Percentiles rank a stretch among this genome's conserved stretches.
phyloP scores from a whole-genome alignment of 2,888 invertebrate genomes.

The Archips crataeganus region DNA sequence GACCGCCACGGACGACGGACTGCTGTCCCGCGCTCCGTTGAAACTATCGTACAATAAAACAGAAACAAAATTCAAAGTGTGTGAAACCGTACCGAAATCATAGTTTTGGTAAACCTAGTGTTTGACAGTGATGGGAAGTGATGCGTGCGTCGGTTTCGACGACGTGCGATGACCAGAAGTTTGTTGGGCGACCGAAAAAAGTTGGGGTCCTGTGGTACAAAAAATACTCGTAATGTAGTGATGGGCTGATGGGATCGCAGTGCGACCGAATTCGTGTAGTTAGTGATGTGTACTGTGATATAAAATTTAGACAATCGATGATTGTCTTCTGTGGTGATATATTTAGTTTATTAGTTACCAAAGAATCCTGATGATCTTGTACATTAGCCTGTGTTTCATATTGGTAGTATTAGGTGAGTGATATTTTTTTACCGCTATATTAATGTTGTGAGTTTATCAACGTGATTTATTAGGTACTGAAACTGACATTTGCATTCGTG shows the following conservation, averaged over 20 bases:
- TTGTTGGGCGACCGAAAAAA: constrained; percentile 74
- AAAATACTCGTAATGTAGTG: constrained; percentile 79
- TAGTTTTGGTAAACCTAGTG: constrained; percentile 51
- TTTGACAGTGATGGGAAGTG: constrained; percentile 72
- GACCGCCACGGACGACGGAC: constrained; percentile 68
- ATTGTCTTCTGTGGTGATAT: constrained; percentile 81
- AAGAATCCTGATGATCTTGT: constrained; percentile 86
- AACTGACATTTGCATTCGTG: constrained; percentile 57
- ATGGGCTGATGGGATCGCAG: constrained; percentile 84
- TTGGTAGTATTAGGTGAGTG: constrained; percentile 85
- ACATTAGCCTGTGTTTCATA: constrained; percentile 86
- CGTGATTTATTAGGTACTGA: constrained; percentile 64
- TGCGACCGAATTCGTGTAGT: constrained; percentile 78
- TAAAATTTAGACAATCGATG: constrained; percentile 81
- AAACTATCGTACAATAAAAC: constrained; percentile 79
- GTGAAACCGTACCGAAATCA: constrained; percentile 61
- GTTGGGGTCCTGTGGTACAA: constrained; percentile 79
- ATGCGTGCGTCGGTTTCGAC: constrained; percentile 55
- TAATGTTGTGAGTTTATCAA: constrained; percentile 57
- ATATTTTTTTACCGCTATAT: constrained; percentile 46
- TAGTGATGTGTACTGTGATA: constrained; percentile 85
- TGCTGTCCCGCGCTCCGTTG: constrained; percentile 62
- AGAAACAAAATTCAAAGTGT: constrained; percentile 76
- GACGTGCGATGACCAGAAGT: constrained; percentile 80
- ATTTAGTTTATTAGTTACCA: constrained; percentile 84